Conservation (phyloP, 2,113 vertebrate species). For the Ramphastos sulfuratus region DNA sequence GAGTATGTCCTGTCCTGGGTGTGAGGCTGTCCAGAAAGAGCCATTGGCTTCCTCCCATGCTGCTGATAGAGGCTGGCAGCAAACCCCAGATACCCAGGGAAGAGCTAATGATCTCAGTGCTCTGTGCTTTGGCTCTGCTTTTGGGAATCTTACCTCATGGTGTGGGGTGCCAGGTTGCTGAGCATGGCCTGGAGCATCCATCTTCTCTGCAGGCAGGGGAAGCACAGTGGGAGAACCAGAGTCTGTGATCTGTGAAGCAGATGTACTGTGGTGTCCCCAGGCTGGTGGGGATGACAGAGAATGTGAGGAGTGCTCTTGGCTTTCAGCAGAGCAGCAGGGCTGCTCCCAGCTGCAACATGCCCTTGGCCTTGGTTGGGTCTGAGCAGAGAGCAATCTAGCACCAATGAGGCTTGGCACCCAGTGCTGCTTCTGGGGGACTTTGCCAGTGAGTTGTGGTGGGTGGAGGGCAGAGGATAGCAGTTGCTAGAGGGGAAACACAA, state of each 20-base stretch:
- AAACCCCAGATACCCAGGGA: neutral
- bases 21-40: neutral
- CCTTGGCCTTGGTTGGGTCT: rapidly evolving
- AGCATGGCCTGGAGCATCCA: neutral
- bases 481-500: neutral
- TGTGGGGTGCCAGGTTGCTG: rapidly evolving
- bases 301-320: rapidly evolving
- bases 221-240: neutral
- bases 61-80: neutral
- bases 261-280: rapidly evolving
- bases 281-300: neutral
- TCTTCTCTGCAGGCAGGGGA: neutral
- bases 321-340: neutral
- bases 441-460: neutral
- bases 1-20: neutral
- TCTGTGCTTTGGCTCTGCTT: neutral
- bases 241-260: neutral
- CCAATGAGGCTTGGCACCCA: rapidly evolving
- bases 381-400: neutral
- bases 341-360: rapidly evolving
- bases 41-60: neutral
- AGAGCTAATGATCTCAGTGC: neutral
- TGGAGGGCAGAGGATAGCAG: rapidly evolving
- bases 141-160: neutral
- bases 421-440: neutral